Evolutionary conservation across 2,888 invertebrate genomes (phyloP), one percentile per base, ranked within the genome.

Genomic region (Lycia hirtaria): DNA sequence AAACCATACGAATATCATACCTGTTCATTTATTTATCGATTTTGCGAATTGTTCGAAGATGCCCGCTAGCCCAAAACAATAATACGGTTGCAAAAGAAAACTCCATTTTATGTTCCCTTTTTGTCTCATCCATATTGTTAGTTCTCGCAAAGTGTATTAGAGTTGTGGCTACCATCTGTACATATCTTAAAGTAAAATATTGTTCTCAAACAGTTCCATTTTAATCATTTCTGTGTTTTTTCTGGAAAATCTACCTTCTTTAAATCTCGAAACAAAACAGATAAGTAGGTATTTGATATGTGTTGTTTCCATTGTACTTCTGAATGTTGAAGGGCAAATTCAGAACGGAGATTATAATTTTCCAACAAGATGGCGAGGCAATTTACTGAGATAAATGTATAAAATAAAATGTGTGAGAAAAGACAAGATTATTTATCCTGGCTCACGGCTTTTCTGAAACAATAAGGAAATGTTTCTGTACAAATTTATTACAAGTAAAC

Each of bases 51-150:
- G n/a, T n/a, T n/a, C n/a, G n/a, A n/a, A n/a, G n/a, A n/a, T n/a
- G n/a, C n/a, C n/a, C n/a, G n/a, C n/a, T n/a, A n/a, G n/a, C n/a
- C n/a, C n/a, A n/a, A n/a, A n/a, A n/a, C n/a, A n/a, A n/a, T n/a
- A n/a, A n/a, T n/a, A n/a, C n/a, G n/a, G n/a, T n/a, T n/a, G n/a
- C n/a, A 37, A 37, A n/a, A 32, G 14, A 19, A 19, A 32, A 54
- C 38, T 43, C 28, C 35, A 54, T 57, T 52, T 44, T 43, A 49
- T 28, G 30, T 14, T 54, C 35, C 52, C 40, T 7, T 10, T 14
- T 15, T 32, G 24, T n/a, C n/a, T 32, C 28, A 5, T 6, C 15
- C 24, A 40, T 41, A 41, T 12, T 32, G 40, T 40, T 30, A 9
- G 22, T 12, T 50, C 9, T 24, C 32, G 22, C 24, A 33, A 47